A percentile compares a stretch with the other conserved stretches of the same genome.
Conservation (phyloP, 2,113 vertebrate genomes). For the Oncorhynchus gorbuscha region DNA sequence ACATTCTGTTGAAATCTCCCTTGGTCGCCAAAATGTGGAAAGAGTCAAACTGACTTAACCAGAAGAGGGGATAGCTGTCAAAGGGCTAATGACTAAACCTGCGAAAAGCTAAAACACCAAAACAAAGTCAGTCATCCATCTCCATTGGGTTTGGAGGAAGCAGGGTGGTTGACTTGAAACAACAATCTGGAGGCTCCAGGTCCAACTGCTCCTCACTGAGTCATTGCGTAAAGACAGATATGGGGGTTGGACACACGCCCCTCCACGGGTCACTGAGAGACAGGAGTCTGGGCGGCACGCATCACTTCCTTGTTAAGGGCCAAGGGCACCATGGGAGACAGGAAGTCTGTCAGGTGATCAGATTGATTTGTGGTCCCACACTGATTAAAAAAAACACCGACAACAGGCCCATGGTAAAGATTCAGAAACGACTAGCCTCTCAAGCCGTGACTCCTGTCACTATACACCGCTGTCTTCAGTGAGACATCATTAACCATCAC, state of each 20-base stretch:
- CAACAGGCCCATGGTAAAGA: background rate
- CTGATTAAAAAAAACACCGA: background rate
- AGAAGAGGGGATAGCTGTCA: background rate
- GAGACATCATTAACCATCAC: background rate
- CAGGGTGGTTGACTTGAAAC: background rate
- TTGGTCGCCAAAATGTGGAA: background rate
- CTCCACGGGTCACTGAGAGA: slow-evolving; percentile 15
- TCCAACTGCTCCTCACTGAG: background rate
- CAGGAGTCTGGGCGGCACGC: background rate
- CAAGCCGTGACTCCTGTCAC: background rate
- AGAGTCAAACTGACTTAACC: background rate
- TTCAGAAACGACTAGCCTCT: background rate
- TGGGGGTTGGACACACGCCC: slow-evolving; percentile 4
- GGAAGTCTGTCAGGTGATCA: background rate
- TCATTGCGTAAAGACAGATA: background rate
- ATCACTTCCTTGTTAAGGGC: slow-evolving; percentile 14
- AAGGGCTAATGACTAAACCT: background rate
- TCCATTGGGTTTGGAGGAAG: background rate
- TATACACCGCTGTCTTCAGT: too few relatives aligned
- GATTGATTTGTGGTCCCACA: slow-evolving; percentile 15
- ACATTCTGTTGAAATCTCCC: background rate
- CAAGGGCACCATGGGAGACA: background rate
- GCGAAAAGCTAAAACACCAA: background rate
- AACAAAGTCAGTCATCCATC: background rate
- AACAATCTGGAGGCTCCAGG: background rate